Base-by-base conservation (phyloP, 2,888 invertebrate genomes). In the Noctua comes region DNA sequence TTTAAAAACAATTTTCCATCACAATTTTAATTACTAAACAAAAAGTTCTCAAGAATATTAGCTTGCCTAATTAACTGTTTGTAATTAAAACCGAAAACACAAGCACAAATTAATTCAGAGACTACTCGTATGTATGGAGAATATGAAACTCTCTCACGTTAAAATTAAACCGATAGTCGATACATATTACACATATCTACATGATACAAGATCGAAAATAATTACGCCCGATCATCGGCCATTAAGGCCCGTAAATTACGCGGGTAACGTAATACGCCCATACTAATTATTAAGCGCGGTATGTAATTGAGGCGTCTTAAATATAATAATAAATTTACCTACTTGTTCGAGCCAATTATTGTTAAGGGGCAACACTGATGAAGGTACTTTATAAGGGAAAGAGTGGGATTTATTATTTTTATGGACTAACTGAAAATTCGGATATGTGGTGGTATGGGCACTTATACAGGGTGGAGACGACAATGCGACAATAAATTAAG, bases 241-340 rank as follows among this genome's bases (percentile, higher is more conserved):
- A 94, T 95, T 95, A 93, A 80, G 86, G 90, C 85, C 87, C 91
- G 92, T 94, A 93, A 94, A 94, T 94, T 93, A 93, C 90, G 84
- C 90, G 86, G 88, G 90, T 93, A 93, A 93, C 92, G 91, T 92
- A 93, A 94, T 91, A 91, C 87, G 90, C 88, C 90, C 90, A 84
- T 88, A 90, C 89, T 93, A 93, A 93, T 93, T 93, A 90, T 90
- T 90, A 90, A 87, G 83, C 88, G 79, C 86, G 85, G 85, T 85
- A 84, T 90, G 90, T 91, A 91, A 92, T 91, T 90, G 91, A 88
- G 87, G 86, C 85, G 88, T 81, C 85, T 91, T 91, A 92, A 92
- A 90, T 90, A 92, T 92, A 73, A 89, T 89, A 85, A 88, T 89
- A 89, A 89, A 89, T 89, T 88, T 83, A 88, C 89, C 89, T 92